Evolutionary conservation across 1,140 invertebrate genomes (phyloP), one percentile per base, ranked within the genome.

Genomic region (Drosophila fuyamai): DNA sequence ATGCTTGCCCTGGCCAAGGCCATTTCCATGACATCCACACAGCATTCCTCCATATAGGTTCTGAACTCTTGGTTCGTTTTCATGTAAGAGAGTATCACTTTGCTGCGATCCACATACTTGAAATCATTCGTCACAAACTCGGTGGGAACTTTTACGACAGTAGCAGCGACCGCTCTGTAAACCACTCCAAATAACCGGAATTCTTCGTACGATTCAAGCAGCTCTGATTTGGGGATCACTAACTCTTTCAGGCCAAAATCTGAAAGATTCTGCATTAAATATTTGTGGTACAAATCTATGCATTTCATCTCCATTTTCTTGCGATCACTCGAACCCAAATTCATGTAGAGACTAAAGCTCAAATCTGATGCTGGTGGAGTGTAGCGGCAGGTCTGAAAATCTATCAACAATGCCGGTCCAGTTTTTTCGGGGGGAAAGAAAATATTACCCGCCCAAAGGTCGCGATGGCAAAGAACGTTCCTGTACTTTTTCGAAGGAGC

Each of bases 361-460:
- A 95, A 92, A 70, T 95, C 95, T 9, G 94, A 93, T 2, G 94
- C 93, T 1, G 94, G 94, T 8, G 94, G 94, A 65, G 93, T 93
- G 71, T 93, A 94, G 36, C 93, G 92, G 7, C 93, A 75, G 8
- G 94, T 91, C 85, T 95, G 94, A 76, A 94, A 95, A 76, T 95
- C 95, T 2, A 95, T 93, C 0, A 95, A 78, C 4, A 94, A 54
- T 56, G 94, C 95, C 0, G 93, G 88, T 5, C 16, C 38, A 1
- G 59, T 9, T 4, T 18, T 13, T 29, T 73, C 7, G 2, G 43
- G 51, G 93, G 94, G 62, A 78, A 94, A 95, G 66, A 95, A 91
- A 0, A 95, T 75, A 75, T 95, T 95, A 56, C 94, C 95, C 29
- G 93, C 92, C 95, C 95, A 95, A 2, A 94, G 89, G 91, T 96